These are phyloP conservation scores for Podilymbus podiceps DNA, from an alignment of 2,113 vertebrate species.

Conservation along the genomic window DNA sequence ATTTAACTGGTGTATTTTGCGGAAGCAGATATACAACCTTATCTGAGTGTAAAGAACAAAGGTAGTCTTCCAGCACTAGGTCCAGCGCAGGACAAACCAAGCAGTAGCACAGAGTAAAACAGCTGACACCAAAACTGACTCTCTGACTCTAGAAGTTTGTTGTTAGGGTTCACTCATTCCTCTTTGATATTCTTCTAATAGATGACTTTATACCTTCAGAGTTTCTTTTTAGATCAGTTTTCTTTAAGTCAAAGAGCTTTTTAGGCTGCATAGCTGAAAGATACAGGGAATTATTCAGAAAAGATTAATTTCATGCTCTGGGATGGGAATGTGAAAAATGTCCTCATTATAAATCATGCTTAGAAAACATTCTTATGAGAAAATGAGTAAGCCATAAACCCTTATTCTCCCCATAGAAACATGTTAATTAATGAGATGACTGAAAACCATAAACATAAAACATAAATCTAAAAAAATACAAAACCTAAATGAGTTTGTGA, in stretches of 20 bases:
- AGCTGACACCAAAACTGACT: background rate
- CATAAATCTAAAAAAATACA: background rate
- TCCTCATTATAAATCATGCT: background rate
- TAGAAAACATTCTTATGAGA: background rate
- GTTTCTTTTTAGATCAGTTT: background rate
- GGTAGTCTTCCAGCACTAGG: background rate
- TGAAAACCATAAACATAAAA: background rate
- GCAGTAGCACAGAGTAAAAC: background rate
- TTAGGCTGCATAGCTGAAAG: background rate
- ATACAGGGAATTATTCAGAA: background rate
- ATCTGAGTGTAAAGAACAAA: background rate
- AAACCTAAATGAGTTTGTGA: background rate
- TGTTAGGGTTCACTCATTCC: background rate
- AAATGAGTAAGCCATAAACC: background rate
- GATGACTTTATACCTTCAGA: background rate
- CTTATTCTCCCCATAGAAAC: background rate
- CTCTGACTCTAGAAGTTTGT: background rate
- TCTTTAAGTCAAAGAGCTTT: background rate
- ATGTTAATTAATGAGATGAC: background rate
- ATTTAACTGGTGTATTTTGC: background rate
- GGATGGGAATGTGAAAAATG: background rate
- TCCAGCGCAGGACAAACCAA: background rate
- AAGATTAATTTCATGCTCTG: slow-evolving; percentile 2
- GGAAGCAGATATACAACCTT: background rate
- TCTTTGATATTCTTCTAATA: background rate